Conservation (phyloP, 2,797 vertebrate genomes). For the Mormyrops boulengeri region DNA sequence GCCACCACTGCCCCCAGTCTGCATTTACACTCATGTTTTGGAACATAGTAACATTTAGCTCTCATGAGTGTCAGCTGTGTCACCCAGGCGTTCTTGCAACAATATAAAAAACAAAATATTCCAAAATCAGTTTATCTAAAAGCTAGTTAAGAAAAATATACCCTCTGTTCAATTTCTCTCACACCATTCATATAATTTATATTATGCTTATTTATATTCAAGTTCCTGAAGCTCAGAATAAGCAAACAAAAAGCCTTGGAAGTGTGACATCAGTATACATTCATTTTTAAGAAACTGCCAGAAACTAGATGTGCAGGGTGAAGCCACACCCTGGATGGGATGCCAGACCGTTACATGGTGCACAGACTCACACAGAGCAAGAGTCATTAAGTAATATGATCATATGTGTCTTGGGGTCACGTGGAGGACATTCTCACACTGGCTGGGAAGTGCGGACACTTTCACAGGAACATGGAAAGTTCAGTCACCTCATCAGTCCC, state of each 20-base stretch:
- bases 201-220: neutral
- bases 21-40: no score
- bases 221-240: neutral
- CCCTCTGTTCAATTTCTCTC: no score
- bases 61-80: no score
- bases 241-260: neutral
- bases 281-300: neutral
- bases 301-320: neutral
- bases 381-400: neutral
- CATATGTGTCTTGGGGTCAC: neutral
- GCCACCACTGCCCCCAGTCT: no score
- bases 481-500: constrained; percentile 82
- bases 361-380: neutral
- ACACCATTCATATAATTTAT: neutral
- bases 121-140: no score
- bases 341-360: neutral
- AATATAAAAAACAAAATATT: no score
- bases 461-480: neutral
- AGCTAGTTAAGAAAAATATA: no score
- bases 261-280: neutral
- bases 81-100: no score
- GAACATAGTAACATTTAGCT: no score
- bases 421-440: neutral
- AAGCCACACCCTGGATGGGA: neutral
- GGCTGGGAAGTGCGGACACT: neutral